Conservation (phyloP, 92 coral and sea anemone species). For the Phenganax stokvisi region DNA sequence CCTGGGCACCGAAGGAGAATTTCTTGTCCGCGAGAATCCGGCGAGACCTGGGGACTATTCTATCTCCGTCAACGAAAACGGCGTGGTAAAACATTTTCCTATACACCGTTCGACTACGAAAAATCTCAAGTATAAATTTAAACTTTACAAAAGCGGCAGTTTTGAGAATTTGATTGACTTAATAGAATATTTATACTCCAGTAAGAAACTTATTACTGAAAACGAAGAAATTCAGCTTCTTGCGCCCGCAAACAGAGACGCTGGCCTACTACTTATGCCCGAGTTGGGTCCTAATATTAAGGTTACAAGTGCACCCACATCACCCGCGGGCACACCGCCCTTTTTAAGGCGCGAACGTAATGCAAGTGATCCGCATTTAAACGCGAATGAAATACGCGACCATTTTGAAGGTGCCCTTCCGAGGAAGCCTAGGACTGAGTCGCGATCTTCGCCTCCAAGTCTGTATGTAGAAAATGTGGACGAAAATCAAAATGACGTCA, state of each 20-base stretch:
- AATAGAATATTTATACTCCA: conserved; percentile 59
- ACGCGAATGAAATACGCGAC: conserved; percentile 6
- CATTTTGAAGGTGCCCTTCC: conserved; percentile 5
- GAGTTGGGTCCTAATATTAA: conserved; percentile 18
- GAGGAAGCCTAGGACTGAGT: conserved; percentile 1
- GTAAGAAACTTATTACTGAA: conserved; percentile 61
- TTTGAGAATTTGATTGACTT: conserved; percentile 79
- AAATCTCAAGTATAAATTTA: conserved; percentile 57
- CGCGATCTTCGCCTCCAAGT: conserved; percentile 36
- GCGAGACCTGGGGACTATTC: conserved; percentile 89
- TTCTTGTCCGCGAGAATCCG: conserved; percentile 95
- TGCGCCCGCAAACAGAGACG: conserved; percentile 81
- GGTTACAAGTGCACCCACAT: conserved; percentile 32
- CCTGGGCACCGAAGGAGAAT: conserved; percentile 75
- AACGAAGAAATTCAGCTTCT: conserved; percentile 58
- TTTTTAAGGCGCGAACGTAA: conserved; percentile 28
- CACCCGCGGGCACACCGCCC: conserved; percentile 34
- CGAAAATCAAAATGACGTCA: conserved; percentile 16
- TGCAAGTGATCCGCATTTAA: conserved; percentile 20
- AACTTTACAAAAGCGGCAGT: conserved; percentile 60
- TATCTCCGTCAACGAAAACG: conserved; percentile 65
- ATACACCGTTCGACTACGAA: conserved; percentile 53
- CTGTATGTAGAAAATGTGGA: conserved; percentile 32
- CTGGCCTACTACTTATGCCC: conserved; percentile 58
- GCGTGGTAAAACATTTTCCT: conserved; percentile 62